A percentile compares a stretch with the other conserved stretches of the same genome.
Conservation (phyloP, 1,140 invertebrate genomes). For the Apis dorsata region DNA sequence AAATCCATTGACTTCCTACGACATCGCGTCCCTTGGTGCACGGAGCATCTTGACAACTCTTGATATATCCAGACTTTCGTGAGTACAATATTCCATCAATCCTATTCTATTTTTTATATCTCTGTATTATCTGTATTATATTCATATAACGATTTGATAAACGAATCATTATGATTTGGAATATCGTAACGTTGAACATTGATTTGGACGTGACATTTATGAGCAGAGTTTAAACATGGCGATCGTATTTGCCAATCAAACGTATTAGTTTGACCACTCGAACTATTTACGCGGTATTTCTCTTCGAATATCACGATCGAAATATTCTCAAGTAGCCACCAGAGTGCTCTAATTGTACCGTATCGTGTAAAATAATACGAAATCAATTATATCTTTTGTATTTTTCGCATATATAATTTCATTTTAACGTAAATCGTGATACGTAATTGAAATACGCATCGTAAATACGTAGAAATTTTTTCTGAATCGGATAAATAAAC, state of each 20-base stretch:
- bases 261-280: background rate
- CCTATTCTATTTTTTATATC: too few relatives aligned
- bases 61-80: constrained; percentile 4
- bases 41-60: background rate
- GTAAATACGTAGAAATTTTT: too few relatives aligned
- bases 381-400: background rate
- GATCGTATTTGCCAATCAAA: background rate
- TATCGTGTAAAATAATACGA: background rate
- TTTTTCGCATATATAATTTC: background rate
- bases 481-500: background rate
- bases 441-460: too few relatives aligned
- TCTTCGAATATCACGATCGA: background rate
- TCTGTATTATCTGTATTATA: too few relatives aligned
- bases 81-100: background rate
- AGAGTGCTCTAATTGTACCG: background rate
- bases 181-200: background rate
- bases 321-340: background rate
- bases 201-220: background rate
- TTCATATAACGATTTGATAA: too few relatives aligned
- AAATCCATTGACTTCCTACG: background rate
- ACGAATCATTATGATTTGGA: too few relatives aligned
- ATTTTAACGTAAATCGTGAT: background rate
- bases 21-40: background rate
- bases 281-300: background rate
- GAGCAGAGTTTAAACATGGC: constrained; percentile 1